These are phyloP conservation scores for Nephrotoma guestfalica DNA, from an alignment of 2,888 invertebrate genomes.

Conservation along the genomic window DNA sequence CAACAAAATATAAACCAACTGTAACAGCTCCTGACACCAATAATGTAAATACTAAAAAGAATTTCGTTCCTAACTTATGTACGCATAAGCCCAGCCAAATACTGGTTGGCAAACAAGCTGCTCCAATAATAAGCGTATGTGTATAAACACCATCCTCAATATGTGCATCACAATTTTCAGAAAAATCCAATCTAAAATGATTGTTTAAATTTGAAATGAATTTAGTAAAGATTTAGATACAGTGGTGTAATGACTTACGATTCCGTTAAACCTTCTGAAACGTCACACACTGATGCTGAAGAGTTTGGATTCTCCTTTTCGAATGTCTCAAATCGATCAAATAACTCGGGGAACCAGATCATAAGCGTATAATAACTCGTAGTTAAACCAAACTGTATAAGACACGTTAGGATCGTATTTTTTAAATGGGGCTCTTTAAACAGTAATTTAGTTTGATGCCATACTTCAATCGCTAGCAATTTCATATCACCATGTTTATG, in stretches of 20 bases:
- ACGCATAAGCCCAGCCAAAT: slow-evolving; percentile 65
- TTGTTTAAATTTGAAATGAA: background rate
- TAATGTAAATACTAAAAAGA: slow-evolving; percentile 66
- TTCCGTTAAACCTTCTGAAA: slow-evolving; percentile 42
- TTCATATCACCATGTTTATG: slow-evolving; percentile 59
- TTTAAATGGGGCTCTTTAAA: slow-evolving; percentile 59
- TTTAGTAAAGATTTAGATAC: background rate
- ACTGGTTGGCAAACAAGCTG: slow-evolving; percentile 68
- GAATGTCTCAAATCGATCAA: slow-evolving; percentile 67
- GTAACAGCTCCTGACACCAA: slow-evolving; percentile 57
- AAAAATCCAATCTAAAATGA: background rate
- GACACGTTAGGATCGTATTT: slow-evolving; percentile 60
- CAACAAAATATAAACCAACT: slow-evolving; percentile 59
- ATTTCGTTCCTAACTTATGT: slow-evolving; percentile 64
- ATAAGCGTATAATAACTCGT: slow-evolving; percentile 80
- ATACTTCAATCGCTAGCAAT: slow-evolving; percentile 51
- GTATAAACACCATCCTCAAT: slow-evolving; percentile 54
- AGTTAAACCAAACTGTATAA: slow-evolving; percentile 70
- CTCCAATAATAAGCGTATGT: slow-evolving; percentile 63
- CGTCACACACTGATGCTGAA: slow-evolving; percentile 61
- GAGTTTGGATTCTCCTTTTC: slow-evolving; percentile 49
- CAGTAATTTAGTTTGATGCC: slow-evolving; percentile 57
- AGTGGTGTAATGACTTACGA: slow-evolving; percentile 5
- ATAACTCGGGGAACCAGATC: slow-evolving; percentile 86
- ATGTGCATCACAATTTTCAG: slow-evolving; percentile 47